Base-by-base conservation (phyloP, 2,888 invertebrate species). In the Cantharis lateralis region DNA sequence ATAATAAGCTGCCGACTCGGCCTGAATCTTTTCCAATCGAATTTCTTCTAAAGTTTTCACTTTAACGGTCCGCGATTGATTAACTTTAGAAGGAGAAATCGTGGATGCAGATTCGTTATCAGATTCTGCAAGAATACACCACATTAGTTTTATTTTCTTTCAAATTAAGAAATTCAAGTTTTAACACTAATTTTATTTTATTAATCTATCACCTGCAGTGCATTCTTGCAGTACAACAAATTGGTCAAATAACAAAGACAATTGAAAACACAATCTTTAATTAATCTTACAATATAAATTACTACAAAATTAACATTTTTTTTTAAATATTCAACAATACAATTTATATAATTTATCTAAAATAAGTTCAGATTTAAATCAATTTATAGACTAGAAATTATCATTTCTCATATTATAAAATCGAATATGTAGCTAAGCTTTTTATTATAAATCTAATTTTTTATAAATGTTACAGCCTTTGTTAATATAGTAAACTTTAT, bases 71-170 rank as follows among this genome's bases (percentile, higher is more conserved):
- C 89, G 87, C 74, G 86, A 86, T 84, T 90, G 90, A 79, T 89
- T 89, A 70, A 83, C 82, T 87, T 90, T 90, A 78, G 85, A 85
- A 78, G 93, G 93, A 81, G 92, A 91, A 75, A 89, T 89, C 48
- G 93, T 91, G 24, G 93, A 91, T 82, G 90, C 91, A 87, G 93
- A 93, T 90, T 94, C 94, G 88, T 91, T 93, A 90, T 94, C 94
- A 84, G 94, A 94, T 89, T 94, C 94, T 94, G 93, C 91, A 93
- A 93, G 91, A 90, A 93, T 91, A 92, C 91, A 91, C 87, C 87
- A 84, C 84, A 77, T 77, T 79, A 79, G 70, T 69, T 71, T 73
- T 70, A 28, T 69, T n/a, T 71, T 69, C 68, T 62, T 73, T 71
- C 28, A 66, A 74, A 71, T 76, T 20, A 15, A 48, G 48, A 74